Base-by-base conservation (phyloP, 2,888 invertebrate genomes). In the Cephus spinipes region DNA sequence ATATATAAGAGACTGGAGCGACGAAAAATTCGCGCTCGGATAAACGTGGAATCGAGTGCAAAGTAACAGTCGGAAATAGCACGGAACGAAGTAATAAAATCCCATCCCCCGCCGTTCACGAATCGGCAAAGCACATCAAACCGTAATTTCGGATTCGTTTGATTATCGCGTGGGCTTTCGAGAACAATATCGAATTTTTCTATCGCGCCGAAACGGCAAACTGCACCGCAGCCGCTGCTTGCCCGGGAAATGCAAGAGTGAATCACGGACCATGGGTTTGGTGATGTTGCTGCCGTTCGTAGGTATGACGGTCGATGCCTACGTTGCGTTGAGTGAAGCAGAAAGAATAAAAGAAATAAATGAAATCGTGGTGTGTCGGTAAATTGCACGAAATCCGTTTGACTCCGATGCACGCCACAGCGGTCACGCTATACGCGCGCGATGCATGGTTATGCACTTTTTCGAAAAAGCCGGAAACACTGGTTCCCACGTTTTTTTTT, bases 361-460 rank as follows among this genome's bases (percentile, higher is more conserved):
- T 71, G 71, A 30, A 71, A 71, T 71, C 71, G 71, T 30, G 71
- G 71, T 31, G 31, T 33, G 30, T 23, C 71, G 30, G 55, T 55
- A 55, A 55, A 55, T 55, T 23, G 55, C 9, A 55, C 23, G 71
- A 33, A 71, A 71, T 71, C 30, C 30, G 71, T 71, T 71, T 71
- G 71, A 30, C 23, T 71, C 11, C 71, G 31, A 32, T 23, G 55
- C 55, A 55, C 23, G 23, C 55, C 55, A 55, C 55, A 55, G 23
- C 55, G 23, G 23, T 23, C 55, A 55, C 55, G 55, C 55, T 55
- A 55, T 23, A 55, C 55, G 23, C 71, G 23, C 30, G 31, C 11
- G 71, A 32, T 71, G 23, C 71, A 30, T 33, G 71, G 71, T 33
- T 71, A 71, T 71, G 71, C 71, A 71, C 71, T 71, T 71, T 71